Percentiles rank a stretch among this genome's conserved stretches.
These are phyloP conservation scores for Calephelis perditalis DNA, from an alignment of 2,888 invertebrate species.

Conservation along the genomic window DNA sequence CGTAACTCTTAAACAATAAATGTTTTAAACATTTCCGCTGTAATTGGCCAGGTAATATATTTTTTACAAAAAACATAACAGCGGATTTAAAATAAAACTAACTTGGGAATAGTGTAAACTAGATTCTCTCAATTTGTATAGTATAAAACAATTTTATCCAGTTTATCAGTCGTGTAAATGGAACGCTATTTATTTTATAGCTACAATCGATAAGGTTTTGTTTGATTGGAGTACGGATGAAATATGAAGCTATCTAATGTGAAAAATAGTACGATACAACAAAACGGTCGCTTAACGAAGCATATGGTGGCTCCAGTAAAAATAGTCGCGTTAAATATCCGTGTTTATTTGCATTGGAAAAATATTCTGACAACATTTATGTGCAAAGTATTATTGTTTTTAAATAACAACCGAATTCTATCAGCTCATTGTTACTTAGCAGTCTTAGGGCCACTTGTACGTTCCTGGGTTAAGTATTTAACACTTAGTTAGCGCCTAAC, in stretches of 20 bases:
- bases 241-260: conserved; percentile 11
- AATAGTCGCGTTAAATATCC: neutral
- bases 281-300: conserved; percentile 6
- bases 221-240: conserved; percentile 10
- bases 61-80: too few relatives aligned
- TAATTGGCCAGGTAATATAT: too few relatives aligned
- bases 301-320: neutral
- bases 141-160: neutral
- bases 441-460: too few relatives aligned
- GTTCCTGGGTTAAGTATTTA: too few relatives aligned
- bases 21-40: too few relatives aligned
- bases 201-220: conserved; percentile 9
- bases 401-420: neutral
- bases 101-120: too few relatives aligned
- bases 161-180: conserved; percentile 12
- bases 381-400: neutral
- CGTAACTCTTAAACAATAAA: too few relatives aligned
- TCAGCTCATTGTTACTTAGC: neutral
- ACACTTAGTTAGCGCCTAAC: too few relatives aligned
- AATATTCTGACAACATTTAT: neutral
- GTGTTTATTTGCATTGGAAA: neutral
- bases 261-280: conserved; percentile 11
- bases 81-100: too few relatives aligned
- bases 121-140: neutral
- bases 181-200: neutral